Percentiles rank a stretch among this genome's conserved stretches.
phyloP scores from a whole-genome alignment of 2,797 vertebrate species.

The Columba guinea region DNA sequence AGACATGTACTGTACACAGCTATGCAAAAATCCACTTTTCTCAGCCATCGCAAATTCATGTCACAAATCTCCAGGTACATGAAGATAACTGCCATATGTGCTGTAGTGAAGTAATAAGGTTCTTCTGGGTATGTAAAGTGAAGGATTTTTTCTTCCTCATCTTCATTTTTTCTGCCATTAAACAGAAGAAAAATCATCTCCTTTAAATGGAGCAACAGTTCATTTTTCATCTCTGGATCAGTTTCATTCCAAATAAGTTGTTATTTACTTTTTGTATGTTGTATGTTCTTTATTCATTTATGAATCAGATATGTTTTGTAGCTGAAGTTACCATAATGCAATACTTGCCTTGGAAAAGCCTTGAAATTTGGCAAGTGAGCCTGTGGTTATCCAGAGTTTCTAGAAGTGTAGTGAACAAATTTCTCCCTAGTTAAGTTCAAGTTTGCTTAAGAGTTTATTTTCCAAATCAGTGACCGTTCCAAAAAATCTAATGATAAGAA shows the following conservation, averaged over 20 bases:
- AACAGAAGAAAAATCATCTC: background rate
- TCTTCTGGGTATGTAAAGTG: background rate
- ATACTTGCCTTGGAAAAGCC: background rate
- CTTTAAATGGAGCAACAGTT: background rate
- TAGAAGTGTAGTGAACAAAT: background rate
- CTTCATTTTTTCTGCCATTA: background rate
- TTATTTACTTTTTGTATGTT: background rate
- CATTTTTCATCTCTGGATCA: background rate
- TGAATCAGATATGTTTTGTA: background rate
- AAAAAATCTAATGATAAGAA: background rate
- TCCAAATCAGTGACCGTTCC: background rate
- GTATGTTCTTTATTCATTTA: background rate
- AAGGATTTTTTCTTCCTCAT: accelerated
- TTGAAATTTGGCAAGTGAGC: background rate
- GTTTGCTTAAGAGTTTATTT: background rate
- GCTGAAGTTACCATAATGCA: background rate
- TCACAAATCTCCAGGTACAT: background rate
- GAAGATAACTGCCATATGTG: background rate
- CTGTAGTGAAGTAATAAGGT: background rate
- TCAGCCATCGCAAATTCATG: background rate
- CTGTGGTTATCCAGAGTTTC: background rate
- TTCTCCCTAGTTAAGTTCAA: background rate
- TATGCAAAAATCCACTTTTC: background rate
- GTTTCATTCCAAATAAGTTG: background rate
- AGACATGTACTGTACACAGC: background rate